phyloP scores from a whole-genome alignment of 1,140 invertebrate species.

The Argopecten irradians region DNA sequence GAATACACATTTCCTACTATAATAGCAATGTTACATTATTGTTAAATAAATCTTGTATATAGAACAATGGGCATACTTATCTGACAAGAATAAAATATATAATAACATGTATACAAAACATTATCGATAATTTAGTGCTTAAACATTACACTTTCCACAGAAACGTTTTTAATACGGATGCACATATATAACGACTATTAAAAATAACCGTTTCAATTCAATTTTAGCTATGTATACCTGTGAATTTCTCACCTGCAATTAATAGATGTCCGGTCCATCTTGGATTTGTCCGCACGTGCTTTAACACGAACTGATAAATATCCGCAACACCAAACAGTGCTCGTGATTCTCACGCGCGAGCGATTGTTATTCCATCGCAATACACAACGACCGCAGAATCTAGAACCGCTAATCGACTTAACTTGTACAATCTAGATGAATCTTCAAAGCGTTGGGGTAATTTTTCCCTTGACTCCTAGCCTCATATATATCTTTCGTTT shows the following conservation, averaged over 20 bases:
- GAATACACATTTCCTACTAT: no score
- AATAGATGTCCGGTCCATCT: neutral
- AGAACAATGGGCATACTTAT: no score
- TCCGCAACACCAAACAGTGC: neutral
- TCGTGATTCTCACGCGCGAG: neutral
- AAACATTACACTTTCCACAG: no score
- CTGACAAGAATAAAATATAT: no score
- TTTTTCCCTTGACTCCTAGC: neutral
- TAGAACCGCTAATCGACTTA: neutral
- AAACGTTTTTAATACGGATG: no score
- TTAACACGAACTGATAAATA: neutral
- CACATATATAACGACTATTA: no score
- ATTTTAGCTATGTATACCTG: neutral
- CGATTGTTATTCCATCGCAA: neutral
- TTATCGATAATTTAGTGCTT: no score
- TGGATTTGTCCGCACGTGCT: neutral
- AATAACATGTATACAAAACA: no score
- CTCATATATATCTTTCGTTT: neutral
- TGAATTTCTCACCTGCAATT: neutral
- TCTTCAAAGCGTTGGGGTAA: slow-evolving; percentile 21
- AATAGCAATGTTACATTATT: no score
- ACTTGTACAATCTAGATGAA: neutral
- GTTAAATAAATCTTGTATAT: no score
- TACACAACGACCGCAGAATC: neutral
- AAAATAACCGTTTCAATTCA: no score